These are phyloP conservation scores for Troides helena DNA, from an alignment of 2,888 invertebrate species.

Conservation along the genomic window DNA sequence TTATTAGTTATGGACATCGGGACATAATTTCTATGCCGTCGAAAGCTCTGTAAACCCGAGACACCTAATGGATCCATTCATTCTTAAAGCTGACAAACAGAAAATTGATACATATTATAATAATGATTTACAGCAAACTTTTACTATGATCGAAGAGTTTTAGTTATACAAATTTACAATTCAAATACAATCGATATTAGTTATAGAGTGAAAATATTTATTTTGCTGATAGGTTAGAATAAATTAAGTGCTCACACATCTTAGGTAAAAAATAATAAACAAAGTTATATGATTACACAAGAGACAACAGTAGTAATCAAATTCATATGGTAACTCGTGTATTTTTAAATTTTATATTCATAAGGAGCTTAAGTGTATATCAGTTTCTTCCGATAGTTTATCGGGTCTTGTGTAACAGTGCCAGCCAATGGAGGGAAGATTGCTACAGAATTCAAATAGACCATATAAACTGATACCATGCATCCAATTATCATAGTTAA, in stretches of 20 bases:
- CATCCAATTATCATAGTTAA: too few relatives aligned
- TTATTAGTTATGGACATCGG: conserved; percentile 10
- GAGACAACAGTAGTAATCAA: background rate
- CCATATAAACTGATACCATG: too few relatives aligned
- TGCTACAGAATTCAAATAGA: too few relatives aligned
- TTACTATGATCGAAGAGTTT: background rate
- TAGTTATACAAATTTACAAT: background rate
- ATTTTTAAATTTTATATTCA: too few relatives aligned
- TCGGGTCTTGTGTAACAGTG: too few relatives aligned
- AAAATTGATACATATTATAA: conserved; percentile 7
- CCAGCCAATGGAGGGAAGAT: too few relatives aligned
- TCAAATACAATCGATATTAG: background rate
- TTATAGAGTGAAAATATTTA: background rate
- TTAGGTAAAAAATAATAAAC: background rate
- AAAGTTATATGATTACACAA: background rate
- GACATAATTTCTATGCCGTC: conserved; percentile 10
- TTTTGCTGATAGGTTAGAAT: background rate
- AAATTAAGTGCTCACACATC: background rate
- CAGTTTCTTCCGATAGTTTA: too few relatives aligned
- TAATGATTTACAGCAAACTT: background rate
- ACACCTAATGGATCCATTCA: conserved; percentile 1
- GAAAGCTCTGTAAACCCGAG: conserved; percentile 11
- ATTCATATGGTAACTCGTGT: too few relatives aligned
- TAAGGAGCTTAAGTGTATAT: too few relatives aligned
- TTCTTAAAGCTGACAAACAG: conserved; percentile 7